Conservation (phyloP, 2,113 vertebrate species). For the Burhinus oedicnemus region DNA sequence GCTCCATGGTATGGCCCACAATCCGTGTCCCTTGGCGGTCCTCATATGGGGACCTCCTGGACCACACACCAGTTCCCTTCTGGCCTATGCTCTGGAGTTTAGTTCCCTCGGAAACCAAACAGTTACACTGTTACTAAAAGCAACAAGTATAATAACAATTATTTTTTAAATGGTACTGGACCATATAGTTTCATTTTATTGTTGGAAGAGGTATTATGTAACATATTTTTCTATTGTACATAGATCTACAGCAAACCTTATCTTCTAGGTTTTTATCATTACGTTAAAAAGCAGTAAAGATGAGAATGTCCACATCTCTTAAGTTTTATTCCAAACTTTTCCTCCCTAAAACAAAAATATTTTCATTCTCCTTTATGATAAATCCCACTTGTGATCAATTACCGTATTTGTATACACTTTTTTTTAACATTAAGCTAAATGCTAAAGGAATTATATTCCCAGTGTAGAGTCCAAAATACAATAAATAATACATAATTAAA, state of each 20-base stretch:
- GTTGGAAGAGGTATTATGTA: not conserved
- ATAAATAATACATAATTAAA: constrained; percentile 57
- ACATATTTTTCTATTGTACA: not conserved
- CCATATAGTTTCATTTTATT: not conserved
- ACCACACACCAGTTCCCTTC: not conserved
- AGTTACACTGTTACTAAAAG: not conserved
- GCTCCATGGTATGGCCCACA: not conserved
- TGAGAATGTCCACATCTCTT: not conserved
- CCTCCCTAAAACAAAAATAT: not conserved
- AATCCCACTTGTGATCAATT: not conserved
- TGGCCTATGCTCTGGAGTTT: not conserved
- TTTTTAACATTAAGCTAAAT: not conserved
- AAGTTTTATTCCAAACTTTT: not conserved
- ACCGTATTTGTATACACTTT: not conserved
- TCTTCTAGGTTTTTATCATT: not conserved
- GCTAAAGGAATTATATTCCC: constrained; percentile 24
- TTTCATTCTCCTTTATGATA: not conserved
- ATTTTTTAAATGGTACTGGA: not conserved
- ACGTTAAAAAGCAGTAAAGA: not conserved
- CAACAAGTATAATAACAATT: not conserved
- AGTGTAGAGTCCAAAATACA: constrained; percentile 24
- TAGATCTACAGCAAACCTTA: not conserved
- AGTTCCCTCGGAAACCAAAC: not conserved
- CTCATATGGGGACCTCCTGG: accelerated
- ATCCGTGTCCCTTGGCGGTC: not conserved